A percentile compares a stretch with the other conserved stretches of the same genome.
Conservation (phyloP, 2,888 invertebrate species). For the Mesorhabditis belari region DNA sequence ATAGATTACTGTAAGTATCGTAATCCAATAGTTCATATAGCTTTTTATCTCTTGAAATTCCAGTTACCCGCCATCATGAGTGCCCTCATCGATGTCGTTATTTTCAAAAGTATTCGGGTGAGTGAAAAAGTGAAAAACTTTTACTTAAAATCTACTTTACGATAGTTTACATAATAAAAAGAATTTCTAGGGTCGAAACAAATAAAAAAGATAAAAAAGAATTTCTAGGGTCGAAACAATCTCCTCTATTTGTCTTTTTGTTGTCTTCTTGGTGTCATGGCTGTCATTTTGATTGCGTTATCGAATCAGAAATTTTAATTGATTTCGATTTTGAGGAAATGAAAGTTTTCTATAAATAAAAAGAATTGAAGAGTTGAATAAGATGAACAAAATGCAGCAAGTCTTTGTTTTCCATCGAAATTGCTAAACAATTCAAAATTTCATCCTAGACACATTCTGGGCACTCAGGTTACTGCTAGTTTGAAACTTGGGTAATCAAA, state of each 20-base stretch:
- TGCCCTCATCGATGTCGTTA: conserved; percentile 39
- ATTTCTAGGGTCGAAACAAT: conserved; percentile 28
- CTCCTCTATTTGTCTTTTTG: conserved; percentile 22
- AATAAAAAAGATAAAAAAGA: neutral
- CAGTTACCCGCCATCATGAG: conserved; percentile 46
- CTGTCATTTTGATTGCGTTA: conserved; percentile 43
- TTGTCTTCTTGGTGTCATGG: conserved; percentile 32
- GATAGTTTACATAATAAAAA: neutral
- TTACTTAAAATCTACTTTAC: neutral
- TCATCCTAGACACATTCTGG: too few relatives aligned
- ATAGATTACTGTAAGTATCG: too few relatives aligned
- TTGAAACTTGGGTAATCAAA: too few relatives aligned
- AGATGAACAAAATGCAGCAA: too few relatives aligned
- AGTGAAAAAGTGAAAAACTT: neutral
- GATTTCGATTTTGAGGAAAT: too few relatives aligned
- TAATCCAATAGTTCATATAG: too few relatives aligned
- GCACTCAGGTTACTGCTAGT: too few relatives aligned
- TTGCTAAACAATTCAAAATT: too few relatives aligned
- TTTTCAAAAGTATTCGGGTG: conserved; percentile 37
- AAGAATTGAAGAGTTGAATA: too few relatives aligned
- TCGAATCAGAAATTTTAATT: conserved; percentile 31
- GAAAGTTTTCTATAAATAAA: too few relatives aligned
- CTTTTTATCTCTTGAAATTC: conserved; percentile 6
- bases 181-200: neutral
- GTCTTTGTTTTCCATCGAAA: too few relatives aligned